Conservation (phyloP, 2,113 vertebrate species). For the Mus spicilegus region DNA sequence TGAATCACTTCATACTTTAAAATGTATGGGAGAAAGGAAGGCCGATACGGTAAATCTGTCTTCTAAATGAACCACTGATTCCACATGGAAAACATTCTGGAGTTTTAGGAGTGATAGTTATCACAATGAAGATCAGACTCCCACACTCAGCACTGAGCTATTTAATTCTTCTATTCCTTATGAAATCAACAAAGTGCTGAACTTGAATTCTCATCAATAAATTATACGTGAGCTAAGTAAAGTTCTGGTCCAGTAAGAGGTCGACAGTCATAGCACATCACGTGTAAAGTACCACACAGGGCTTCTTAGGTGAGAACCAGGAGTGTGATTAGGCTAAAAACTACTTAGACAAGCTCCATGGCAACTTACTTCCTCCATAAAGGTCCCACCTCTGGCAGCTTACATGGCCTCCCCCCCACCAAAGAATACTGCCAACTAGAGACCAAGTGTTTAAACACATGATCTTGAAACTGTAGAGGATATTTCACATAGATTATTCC, state of each 20-base stretch:
- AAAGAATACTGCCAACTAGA: not conserved
- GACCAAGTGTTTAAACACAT: not conserved
- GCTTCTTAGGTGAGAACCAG: not conserved
- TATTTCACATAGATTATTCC: not conserved
- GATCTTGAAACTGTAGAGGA: not conserved
- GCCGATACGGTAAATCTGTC: not conserved
- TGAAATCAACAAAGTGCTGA: not conserved
- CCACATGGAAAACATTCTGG: not conserved
- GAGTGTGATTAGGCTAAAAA: not conserved
- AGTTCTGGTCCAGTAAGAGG: not conserved
- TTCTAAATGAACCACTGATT: slow-evolving; percentile 50
- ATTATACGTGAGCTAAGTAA: not conserved
- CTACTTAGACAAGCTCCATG: not conserved
- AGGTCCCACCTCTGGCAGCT: not conserved
- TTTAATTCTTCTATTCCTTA: slow-evolving; percentile 35
- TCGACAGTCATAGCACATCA: not conserved
- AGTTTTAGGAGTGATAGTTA: slow-evolving; percentile 25
- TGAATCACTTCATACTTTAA: slow-evolving; percentile 47
- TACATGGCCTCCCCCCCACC: too few species aligned
- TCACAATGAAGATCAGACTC: slow-evolving; percentile 36
- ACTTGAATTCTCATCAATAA: slow-evolving; percentile 14
- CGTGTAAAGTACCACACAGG: not conserved
- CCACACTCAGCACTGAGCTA: not conserved
- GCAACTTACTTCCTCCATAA: not conserved
- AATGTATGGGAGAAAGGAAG: not conserved